Percentiles rank a stretch among this genome's conserved stretches.
Conservation (phyloP, 37 sponge, comb jelly and placozoan genomes). For the Chondrosia reniformis region DNA sequence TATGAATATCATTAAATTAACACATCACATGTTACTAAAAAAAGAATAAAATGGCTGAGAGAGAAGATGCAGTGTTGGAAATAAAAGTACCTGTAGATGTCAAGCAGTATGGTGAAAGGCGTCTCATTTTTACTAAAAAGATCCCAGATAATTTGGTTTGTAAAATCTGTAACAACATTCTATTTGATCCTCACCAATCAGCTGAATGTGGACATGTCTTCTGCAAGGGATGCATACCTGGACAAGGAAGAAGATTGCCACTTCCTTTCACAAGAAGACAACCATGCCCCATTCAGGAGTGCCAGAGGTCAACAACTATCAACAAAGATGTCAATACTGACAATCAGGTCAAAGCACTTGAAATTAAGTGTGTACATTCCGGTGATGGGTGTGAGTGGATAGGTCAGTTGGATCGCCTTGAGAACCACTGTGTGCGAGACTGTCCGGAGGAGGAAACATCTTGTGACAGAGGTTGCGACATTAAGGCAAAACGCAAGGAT, state of each 20-base stretch:
- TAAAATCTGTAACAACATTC: not conserved
- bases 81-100: no score
- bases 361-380: not conserved
- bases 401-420: not conserved
- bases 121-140: not conserved
- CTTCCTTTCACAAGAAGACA: not conserved
- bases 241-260: not conserved
- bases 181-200: not conserved
- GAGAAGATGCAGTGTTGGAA: no score
- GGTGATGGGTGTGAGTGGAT: not conserved
- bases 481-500: not conserved
- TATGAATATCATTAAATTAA: no score
- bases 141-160: slow-evolving; percentile 1
- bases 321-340: not conserved
- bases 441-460: not conserved
- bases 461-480: not conserved
- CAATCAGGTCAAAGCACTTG: not conserved
- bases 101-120: no score
- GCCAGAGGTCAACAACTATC: no score
- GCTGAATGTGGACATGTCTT: slow-evolving; percentile 9
- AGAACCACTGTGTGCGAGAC: not conserved
- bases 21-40: no score
- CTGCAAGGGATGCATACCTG: slow-evolving; percentile 8
- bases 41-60: no score
- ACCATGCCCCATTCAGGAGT: not conserved